phyloP scores from a whole-genome alignment of 1,140 invertebrate species.

The Drosophila sturtevanti region DNA sequence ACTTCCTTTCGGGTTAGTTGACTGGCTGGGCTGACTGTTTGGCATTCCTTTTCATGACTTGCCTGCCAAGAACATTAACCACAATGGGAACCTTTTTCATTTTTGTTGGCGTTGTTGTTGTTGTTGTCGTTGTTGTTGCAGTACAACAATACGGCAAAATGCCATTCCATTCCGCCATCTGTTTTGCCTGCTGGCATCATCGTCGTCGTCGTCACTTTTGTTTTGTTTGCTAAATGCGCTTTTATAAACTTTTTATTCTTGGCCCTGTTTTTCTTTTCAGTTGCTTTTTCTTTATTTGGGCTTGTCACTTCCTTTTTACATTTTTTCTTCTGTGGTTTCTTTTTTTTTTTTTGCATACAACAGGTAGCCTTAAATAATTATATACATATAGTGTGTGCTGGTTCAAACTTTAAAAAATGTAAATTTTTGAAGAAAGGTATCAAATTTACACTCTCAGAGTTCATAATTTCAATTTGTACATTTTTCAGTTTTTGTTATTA shows the following conservation, averaged over 20 bases:
- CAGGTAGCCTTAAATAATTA: slow-evolving; percentile 49
- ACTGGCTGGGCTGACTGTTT: slow-evolving; percentile 6
- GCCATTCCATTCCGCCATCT: slow-evolving; percentile 71
- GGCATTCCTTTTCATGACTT: slow-evolving; percentile 60
- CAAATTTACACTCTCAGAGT: no score
- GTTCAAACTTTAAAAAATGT: slow-evolving; percentile 39
- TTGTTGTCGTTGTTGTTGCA: slow-evolving; percentile 4
- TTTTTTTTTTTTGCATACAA: slow-evolving; percentile 47
- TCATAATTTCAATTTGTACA: no score
- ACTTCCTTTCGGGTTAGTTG: slow-evolving; percentile 49
- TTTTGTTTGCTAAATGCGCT: slow-evolving; percentile 77
- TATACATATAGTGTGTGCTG: no score
- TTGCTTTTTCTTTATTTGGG: slow-evolving; percentile 34
- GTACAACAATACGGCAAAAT: slow-evolving; percentile 61
- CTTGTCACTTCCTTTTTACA: slow-evolving; percentile 68
- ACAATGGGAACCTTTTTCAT: slow-evolving; percentile 54
- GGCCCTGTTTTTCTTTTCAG: slow-evolving; percentile 13
- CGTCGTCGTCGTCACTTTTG: slow-evolving; percentile 55
- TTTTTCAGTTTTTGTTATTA: no score
- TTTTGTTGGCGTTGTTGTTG: slow-evolving; percentile 17
- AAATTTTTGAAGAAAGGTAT: no score
- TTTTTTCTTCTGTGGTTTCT: slow-evolving; percentile 26
- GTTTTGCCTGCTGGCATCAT: slow-evolving; percentile 49
- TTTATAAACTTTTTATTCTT: slow-evolving; percentile 63
- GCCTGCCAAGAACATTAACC: slow-evolving; percentile 42